Percentiles rank a stretch among this genome's conserved stretches.
phyloP scores from a whole-genome alignment of 2,888 invertebrate species.

The Oasisia sp. region DNA sequence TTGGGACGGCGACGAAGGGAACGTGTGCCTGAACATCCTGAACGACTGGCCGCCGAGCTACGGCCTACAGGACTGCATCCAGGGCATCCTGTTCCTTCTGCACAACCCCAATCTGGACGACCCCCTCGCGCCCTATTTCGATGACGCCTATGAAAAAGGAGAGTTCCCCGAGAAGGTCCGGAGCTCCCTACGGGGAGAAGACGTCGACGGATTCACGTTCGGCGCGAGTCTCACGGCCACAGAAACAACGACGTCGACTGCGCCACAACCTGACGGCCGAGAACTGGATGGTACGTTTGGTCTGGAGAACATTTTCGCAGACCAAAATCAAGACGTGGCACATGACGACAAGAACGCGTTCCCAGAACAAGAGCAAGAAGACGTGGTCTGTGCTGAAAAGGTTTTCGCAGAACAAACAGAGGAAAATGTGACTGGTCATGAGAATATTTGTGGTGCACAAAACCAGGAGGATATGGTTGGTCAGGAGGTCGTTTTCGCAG shows the following conservation, averaged over 20 bases:
- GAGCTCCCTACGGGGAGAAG: conserved; percentile 45
- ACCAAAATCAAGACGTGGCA: too few relatives aligned
- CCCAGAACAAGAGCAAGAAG: conserved; percentile 20
- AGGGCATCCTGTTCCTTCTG: conserved; percentile 54
- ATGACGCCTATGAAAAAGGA: conserved; percentile 29
- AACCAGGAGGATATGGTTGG: not conserved
- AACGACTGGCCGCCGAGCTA: conserved; percentile 48
- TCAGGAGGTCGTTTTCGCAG: not conserved
- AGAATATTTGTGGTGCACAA: too few relatives aligned
- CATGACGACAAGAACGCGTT: too few relatives aligned
- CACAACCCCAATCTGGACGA: conserved; percentile 54
- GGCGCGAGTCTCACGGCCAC: too few relatives aligned
- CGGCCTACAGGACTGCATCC: conserved; percentile 50
- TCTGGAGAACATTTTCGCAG: too few relatives aligned
- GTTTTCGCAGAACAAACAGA: too few relatives aligned
- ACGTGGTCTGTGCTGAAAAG: too few relatives aligned
- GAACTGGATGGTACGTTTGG: too few relatives aligned
- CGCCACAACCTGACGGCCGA: too few relatives aligned
- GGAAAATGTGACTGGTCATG: too few relatives aligned
- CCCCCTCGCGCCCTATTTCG: conserved; percentile 48
- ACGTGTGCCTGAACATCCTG: conserved; percentile 52
- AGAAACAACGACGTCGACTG: not conserved
- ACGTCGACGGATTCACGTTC: conserved; percentile 40
- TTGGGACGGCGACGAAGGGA: conserved; percentile 29
- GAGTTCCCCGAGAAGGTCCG: conserved; percentile 47